These are phyloP conservation scores for Carollia perspicillata DNA, from an alignment of 2,113 vertebrate genomes.

Conservation along the genomic window DNA sequence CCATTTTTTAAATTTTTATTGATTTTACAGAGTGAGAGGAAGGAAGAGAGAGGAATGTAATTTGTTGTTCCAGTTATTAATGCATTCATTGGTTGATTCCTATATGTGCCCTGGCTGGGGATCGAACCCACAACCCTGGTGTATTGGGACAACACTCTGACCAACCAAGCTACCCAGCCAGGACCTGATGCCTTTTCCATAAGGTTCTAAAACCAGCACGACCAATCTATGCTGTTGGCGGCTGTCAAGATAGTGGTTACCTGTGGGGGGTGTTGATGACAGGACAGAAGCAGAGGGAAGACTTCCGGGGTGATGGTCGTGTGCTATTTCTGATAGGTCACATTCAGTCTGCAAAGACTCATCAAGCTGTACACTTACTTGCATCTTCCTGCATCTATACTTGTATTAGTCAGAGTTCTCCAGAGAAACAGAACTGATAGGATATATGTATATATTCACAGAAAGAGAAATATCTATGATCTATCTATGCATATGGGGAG, in stretches of 20 bases:
- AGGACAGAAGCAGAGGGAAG: not conserved
- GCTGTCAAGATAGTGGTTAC: not conserved
- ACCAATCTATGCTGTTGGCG: not conserved
- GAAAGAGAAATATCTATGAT: not conserved
- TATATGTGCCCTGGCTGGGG: no score
- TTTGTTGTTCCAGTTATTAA: no score
- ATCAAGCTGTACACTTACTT: not conserved
- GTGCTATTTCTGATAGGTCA: not conserved
- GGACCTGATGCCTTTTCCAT: not conserved
- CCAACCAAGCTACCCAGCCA: no score
- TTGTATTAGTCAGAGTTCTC: not conserved
- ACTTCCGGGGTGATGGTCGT: not conserved
- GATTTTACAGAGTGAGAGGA: no score
- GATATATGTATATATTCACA: not conserved
- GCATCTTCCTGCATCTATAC: not conserved
- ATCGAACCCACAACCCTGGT: no score
- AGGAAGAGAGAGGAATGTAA: no score
- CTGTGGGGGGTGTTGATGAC: no score
- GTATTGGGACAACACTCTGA: no score
- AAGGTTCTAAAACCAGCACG: not conserved
- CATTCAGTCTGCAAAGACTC: not conserved
- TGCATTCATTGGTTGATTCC: no score
- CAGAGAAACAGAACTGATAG: not conserved
- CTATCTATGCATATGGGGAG: not conserved
- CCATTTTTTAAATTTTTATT: not conserved